A percentile compares a stretch with the other conserved stretches of the same genome.
phyloP scores from a whole-genome alignment of 1,140 invertebrate species.

The Oryzaephilus surinamensis region DNA sequence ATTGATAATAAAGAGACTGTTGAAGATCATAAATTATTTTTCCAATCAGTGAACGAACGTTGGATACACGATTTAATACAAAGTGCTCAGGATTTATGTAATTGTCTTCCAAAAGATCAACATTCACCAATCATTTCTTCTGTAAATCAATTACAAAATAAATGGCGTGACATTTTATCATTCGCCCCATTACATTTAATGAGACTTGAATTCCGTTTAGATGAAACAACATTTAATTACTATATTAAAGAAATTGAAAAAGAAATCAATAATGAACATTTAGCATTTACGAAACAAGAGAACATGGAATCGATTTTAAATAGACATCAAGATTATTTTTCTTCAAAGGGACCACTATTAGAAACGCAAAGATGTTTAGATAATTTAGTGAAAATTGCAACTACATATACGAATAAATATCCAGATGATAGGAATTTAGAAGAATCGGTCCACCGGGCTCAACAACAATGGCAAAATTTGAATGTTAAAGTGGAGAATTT shows the following conservation, averaged over 20 bases:
- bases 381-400: conserved; percentile 59
- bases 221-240: conserved; percentile 75
- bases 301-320: conserved; percentile 65
- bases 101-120: conserved; percentile 52
- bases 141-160: conserved; percentile 57
- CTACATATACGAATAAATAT: conserved; percentile 52
- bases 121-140: conserved; percentile 56
- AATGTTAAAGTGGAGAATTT: conserved; percentile 60
- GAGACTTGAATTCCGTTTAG: conserved; percentile 77
- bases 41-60: conserved; percentile 71
- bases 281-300: conserved; percentile 75
- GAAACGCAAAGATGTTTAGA: conserved; percentile 65
- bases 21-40: conserved; percentile 73
- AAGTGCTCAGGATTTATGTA: conserved; percentile 68
- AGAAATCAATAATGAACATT: conserved; percentile 74
- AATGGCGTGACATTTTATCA: conserved; percentile 68
- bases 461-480: conserved; percentile 62
- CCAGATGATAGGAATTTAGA: conserved; percentile 51
- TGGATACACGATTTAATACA: conserved; percentile 72
- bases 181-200: conserved; percentile 77
- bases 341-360: conserved; percentile 53
- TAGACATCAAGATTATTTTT: conserved; percentile 67
- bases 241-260: conserved; percentile 82
- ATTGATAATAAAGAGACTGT: conserved; percentile 72
- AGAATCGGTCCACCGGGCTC: conserved; percentile 54